A percentile compares a stretch with the other conserved stretches of the same genome.
These are phyloP conservation scores for Spialia ferax DNA, from an alignment of 2,888 invertebrate species.

Conservation along the genomic window DNA sequence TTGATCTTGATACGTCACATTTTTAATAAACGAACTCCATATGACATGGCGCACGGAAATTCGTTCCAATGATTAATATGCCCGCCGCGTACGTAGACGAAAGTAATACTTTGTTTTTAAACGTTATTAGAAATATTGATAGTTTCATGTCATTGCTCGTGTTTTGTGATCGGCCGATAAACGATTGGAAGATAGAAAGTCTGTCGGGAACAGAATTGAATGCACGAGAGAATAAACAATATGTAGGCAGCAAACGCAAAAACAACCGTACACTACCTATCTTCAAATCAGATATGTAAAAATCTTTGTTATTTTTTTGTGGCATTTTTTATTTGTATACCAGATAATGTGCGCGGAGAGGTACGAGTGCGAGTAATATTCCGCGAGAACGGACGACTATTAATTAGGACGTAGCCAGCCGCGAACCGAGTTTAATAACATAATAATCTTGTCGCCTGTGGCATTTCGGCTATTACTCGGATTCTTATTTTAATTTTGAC, in stretches of 20 bases:
- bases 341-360: slow-evolving; percentile 44
- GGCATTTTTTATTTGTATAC: slow-evolving; percentile 42
- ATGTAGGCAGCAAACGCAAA: slow-evolving; percentile 71
- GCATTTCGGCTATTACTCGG: slow-evolving; percentile 68
- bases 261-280: slow-evolving; percentile 56
- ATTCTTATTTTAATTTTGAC: slow-evolving; percentile 78
- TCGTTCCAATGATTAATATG: slow-evolving; percentile 86
- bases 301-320: slow-evolving; percentile 41
- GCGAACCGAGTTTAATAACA: slow-evolving; percentile 65
- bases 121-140: slow-evolving; percentile 86
- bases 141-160: slow-evolving; percentile 84
- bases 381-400: slow-evolving; percentile 63
- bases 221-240: slow-evolving; percentile 64
- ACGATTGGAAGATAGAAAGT: slow-evolving; percentile 80
- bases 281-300: slow-evolving; percentile 59
- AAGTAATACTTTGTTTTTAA: slow-evolving; percentile 84
- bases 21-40: slow-evolving; percentile 86
- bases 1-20: slow-evolving; percentile 87
- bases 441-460: slow-evolving; percentile 77
- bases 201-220: slow-evolving; percentile 75
- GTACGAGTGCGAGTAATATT: slow-evolving; percentile 46
- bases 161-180: slow-evolving; percentile 81
- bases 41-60: slow-evolving; percentile 85
- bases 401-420: slow-evolving; percentile 69
- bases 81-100: slow-evolving; percentile 74